Base-by-base conservation (phyloP, 2,888 invertebrate genomes). In the Petrolisthes cinctipes region DNA sequence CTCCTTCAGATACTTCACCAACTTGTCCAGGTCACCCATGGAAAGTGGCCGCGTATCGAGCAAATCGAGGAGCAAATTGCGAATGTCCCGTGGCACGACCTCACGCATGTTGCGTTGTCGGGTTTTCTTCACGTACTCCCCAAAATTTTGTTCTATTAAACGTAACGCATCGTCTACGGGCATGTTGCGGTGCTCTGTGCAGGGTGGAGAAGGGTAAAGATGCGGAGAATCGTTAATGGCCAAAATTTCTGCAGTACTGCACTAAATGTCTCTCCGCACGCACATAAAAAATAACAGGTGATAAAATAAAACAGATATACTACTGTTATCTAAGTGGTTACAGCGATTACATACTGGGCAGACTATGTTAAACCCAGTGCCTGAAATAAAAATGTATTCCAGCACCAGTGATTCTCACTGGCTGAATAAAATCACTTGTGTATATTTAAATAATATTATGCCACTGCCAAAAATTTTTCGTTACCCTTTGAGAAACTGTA, bases 151-250 rank as follows among this genome's bases (percentile, higher is more conserved):
- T 9, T 95, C 94, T 57, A 98, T 94, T 90, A 98, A 94, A 91
- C 95, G 94, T 88, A 98, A 93, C 0, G 98, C 97, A 93, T 98
- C 98, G 86, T 98, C 98, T 71, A 98, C 92, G 0, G 98, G 98
- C 97, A 98, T 98, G 93, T 98, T 98, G 91, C 98, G 95, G 93
- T 98, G 98, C 92, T 98, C 98, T 95, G 94, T 91, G 92, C 82
- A 82, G 82, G 82, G 85, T 73, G 85, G 82, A 85, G 71, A 71
- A 20, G 20, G 71, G 71, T 71, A 71, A 71, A 71, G 20, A 20
- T 71, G 71, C 71, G 20, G 71, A 14, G 61, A 14, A 71, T 71
- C 20, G 71, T 20, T 61, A 61, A 61, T 61, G 9, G 1, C 61
- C 9, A 61, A 61, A 1, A 61, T 11, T 61, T 61, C 9, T 11